Evolutionary conservation across 2,888 invertebrate genomes (phyloP), one percentile per base, ranked within the genome.

Genomic region (Podotricha telesiphe): DNA sequence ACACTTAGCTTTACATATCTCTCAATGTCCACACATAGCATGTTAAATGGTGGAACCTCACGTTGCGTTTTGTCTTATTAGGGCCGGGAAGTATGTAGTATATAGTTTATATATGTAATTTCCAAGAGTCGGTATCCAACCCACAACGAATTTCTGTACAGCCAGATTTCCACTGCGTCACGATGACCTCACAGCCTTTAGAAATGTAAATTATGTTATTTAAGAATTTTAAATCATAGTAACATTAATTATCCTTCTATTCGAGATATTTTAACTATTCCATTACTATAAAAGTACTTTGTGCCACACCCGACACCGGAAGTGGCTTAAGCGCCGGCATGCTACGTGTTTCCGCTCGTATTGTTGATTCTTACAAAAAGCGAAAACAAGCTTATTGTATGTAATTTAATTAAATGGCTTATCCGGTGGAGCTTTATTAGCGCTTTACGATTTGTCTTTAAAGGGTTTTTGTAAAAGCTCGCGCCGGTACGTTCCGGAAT

Each of bases 401-500:
- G 67, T 69, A 71, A 73, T 73, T 73, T 67, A 70, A 73, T 73
- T 68, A 71, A 73, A 64, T 65, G 48, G 47, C 64, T 67, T 61
- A 73, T 73, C 73, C 73, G 71, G 66, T 63, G 13, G 5, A 37
- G 66, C 56, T 15, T 68, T 48, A 63, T 62, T 62, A 62, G 47
- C 62, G 62, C 37, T 50, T 55, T 50, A 37, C 19, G 37, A 48
- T 47, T 47, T 62, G 59, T 53, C 22, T 59, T 50, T 8, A 47
- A 50, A 59, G 50, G 20, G 45, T 69, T 69, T 69, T 65, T 69
- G 55, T 47, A 19, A 34, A 37, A 62, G 58, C 42, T 59, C 22
- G 40, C 40, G 58, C 55, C 58, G 45, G 20, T 20, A 11, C 13
- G 15, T 19, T 15, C 7, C 15, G 47, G 58, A n/a, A 58, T 59